Evolutionary conservation across 2,797 vertebrate genomes (phyloP).

Genomic region (Rhynchonycteris naso): DNA sequence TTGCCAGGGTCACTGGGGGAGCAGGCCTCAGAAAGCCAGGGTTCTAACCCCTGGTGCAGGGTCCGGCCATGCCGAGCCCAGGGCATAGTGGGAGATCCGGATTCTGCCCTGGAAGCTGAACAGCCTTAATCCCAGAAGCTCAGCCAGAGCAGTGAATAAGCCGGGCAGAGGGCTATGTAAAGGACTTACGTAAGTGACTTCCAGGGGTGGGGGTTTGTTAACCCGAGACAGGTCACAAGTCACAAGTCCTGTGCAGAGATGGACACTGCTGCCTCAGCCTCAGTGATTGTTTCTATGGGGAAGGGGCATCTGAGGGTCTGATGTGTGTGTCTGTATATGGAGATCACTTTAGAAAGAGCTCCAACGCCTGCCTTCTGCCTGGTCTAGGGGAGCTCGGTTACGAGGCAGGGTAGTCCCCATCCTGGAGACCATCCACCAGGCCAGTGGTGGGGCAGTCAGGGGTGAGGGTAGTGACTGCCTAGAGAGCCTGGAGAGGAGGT

Average conservation of each 20-base stretch:
- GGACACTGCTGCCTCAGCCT: not conserved
- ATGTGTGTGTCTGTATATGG: rapidly evolving
- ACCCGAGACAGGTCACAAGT: not conserved
- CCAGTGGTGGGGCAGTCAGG: not conserved
- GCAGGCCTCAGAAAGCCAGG: not conserved
- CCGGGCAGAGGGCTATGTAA: not conserved
- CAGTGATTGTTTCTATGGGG: not conserved
- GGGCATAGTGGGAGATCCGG: not conserved
- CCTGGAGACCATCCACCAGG: not conserved
- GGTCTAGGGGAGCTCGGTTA: not conserved
- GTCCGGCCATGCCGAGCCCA: not conserved
- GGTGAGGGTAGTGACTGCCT: not conserved
- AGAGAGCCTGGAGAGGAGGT: not conserved
- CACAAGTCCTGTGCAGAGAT: not conserved
- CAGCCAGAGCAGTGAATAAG: not conserved
- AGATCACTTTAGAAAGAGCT: not conserved
- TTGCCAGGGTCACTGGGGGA: not conserved
- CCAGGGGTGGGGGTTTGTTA: not conserved
- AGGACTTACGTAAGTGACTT: conserved; percentile 25
- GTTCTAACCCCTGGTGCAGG: not conserved
- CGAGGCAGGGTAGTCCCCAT: not conserved
- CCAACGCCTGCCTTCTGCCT: not conserved
- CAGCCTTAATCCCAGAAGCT: not conserved
- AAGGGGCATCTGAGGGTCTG: not conserved
- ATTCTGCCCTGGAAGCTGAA: not conserved